A percentile compares a stretch with the other conserved stretches of the same genome.
These are phyloP conservation scores for Aricia artaxerxes DNA, from an alignment of 2,888 invertebrate species.

Conservation along the genomic window DNA sequence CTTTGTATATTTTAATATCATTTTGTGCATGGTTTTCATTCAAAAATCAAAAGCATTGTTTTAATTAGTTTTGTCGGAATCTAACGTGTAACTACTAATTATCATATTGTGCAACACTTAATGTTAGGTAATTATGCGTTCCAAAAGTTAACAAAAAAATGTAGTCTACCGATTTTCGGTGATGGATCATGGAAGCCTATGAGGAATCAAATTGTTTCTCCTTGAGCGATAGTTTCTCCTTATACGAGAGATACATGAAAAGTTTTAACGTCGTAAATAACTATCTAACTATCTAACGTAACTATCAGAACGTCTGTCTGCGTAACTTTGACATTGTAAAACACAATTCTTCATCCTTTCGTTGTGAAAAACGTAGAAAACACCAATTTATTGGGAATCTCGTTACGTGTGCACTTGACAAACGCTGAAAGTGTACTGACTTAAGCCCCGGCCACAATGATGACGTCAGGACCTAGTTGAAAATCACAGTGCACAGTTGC, in stretches of 20 bases:
- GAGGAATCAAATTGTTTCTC: conserved; percentile 74
- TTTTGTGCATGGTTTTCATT: neutral
- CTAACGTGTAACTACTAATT: neutral
- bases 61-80: neutral
- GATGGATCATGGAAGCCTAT: conserved; percentile 77
- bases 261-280: conserved; percentile 70
- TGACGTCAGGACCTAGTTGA: too few relatives aligned
- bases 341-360: too few relatives aligned
- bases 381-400: too few relatives aligned
- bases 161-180: conserved; percentile 47
- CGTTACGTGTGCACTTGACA: too few relatives aligned
- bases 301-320: too few relatives aligned
- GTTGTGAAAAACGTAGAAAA: too few relatives aligned
- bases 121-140: conserved; percentile 14
- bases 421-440: too few relatives aligned
- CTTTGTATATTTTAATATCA: neutral
- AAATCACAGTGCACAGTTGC: too few relatives aligned
- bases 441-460: too few relatives aligned
- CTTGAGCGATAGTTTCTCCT: conserved; percentile 72
- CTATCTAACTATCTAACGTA: too few relatives aligned
- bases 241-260: conserved; percentile 72
- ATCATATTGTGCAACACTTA: conserved; percentile 43
- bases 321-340: too few relatives aligned
- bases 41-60: neutral
- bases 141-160: conserved; percentile 41